Percentiles rank a stretch among this genome's conserved stretches.
These are phyloP conservation scores for Cryptocheilus praepositus DNA, from an alignment of 2,888 invertebrate species.

Conservation along the genomic window DNA sequence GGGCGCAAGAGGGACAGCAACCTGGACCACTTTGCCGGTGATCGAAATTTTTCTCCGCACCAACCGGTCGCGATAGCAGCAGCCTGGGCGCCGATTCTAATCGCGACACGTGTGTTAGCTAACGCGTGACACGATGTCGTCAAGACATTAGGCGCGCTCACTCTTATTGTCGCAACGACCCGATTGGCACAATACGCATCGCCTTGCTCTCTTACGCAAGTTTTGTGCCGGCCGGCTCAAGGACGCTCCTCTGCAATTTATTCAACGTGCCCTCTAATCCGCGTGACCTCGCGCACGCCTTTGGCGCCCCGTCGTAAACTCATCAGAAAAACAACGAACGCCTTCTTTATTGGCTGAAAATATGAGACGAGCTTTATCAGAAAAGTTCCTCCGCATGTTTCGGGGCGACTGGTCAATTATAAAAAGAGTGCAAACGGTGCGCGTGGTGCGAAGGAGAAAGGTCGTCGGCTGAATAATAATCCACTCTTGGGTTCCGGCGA, in stretches of 20 bases:
- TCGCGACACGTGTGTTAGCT: constrained; percentile 3
- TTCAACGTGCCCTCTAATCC: constrained; percentile 23
- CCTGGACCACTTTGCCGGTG: constrained; percentile 12
- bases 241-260: constrained; percentile 33
- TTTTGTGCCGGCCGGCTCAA: constrained; percentile 39
- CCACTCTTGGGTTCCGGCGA: too few species aligned
- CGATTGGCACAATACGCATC: constrained; percentile 35
- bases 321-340: too few species aligned
- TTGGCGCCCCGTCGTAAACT: not conserved
- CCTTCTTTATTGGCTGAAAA: too few species aligned
- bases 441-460: too few species aligned
- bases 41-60: too few species aligned
- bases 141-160: constrained; percentile 4
- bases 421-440: too few species aligned
- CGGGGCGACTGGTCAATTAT: too few species aligned
- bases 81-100: not conserved
- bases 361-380: too few species aligned
- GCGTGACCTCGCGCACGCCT: constrained; percentile 6
- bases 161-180: constrained; percentile 39
- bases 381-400: too few species aligned
- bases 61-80: too few species aligned
- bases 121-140: constrained; percentile 25
- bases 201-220: constrained; percentile 40
- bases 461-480: too few species aligned
- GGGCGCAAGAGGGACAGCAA: not conserved